Evolutionary conservation across 1,140 invertebrate species (phyloP).

Genomic region (Mycetomoellerius zeteki): DNA sequence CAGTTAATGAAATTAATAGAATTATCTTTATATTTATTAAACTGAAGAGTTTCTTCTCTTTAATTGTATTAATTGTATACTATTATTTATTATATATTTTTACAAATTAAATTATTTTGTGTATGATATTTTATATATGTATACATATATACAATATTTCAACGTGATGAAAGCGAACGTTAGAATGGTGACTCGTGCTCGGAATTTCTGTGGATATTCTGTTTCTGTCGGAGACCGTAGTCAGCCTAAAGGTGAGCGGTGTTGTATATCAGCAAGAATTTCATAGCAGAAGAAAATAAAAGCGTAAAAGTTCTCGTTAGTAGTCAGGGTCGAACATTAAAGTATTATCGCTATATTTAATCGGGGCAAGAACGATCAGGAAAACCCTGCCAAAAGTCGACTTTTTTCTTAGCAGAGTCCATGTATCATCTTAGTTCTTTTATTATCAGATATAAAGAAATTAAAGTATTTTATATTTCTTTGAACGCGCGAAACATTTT

Average conservation of each 20-base stretch:
- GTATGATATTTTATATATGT: too few relatives aligned
- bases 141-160: not conserved
- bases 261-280: constrained; percentile 46
- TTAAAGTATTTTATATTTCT: not conserved
- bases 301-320: constrained; percentile 16
- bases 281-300: constrained; percentile 28
- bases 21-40: not conserved
- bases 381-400: constrained; percentile 19
- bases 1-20: not conserved
- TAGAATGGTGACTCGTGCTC: not conserved
- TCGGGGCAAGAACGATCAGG: not conserved
- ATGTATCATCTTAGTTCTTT: not conserved
- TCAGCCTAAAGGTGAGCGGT: constrained; percentile 31
- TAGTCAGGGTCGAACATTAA: constrained; percentile 46
- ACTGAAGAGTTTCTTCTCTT: not conserved
- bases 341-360: constrained; percentile 53
- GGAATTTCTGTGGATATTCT: constrained; percentile 13
- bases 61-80: constrained; percentile 2
- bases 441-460: not conserved
- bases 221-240: not conserved
- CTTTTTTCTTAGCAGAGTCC: not conserved
- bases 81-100: not conserved
- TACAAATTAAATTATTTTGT: not conserved
- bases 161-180: not conserved
- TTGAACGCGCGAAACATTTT: not conserved